Evolutionary conservation across 2,888 invertebrate species (phyloP).

Genomic region (Euplagia quadripunctaria): DNA sequence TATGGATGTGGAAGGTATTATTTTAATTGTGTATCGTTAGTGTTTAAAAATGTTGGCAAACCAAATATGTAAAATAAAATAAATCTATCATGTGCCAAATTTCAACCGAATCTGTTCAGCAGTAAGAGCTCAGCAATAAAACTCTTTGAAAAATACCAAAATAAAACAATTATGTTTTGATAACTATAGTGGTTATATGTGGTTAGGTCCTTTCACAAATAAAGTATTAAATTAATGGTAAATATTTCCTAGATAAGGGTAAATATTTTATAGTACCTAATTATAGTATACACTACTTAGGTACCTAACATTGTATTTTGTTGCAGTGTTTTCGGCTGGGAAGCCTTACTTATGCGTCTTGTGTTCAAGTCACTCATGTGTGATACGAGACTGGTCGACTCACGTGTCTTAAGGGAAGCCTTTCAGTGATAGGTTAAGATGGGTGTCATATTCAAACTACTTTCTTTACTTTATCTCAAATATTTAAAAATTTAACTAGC

Average conservation of each 20-base stretch:
- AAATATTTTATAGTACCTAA: too few species aligned
- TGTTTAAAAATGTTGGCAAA: too few species aligned
- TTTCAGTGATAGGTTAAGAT: conserved; percentile 44
- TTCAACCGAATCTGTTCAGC: too few species aligned
- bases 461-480: conserved; percentile 29
- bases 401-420: conserved; percentile 71
- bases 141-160: too few species aligned
- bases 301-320: conserved; percentile 11
- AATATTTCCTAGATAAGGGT: too few species aligned
- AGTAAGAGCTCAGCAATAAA: too few species aligned
- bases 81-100: too few species aligned
- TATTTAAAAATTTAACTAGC: not conserved
- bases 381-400: conserved; percentile 68
- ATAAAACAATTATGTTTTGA: not conserved
- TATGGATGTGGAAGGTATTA: too few species aligned
- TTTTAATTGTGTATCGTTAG: too few species aligned
- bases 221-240: not conserved
- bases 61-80: too few species aligned
- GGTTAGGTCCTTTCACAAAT: not conserved
- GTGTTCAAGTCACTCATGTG: conserved; percentile 65
- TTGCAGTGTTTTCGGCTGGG: conserved; percentile 40
- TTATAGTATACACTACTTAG: too few species aligned
- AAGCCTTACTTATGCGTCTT: conserved; percentile 69
- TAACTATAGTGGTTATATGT: not conserved
- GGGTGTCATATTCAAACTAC: conserved; percentile 53